A percentile compares a stretch with the other conserved stretches of the same genome.
These are phyloP conservation scores for Elmis aenea DNA, from an alignment of 2,888 invertebrate genomes.

Conservation along the genomic window DNA sequence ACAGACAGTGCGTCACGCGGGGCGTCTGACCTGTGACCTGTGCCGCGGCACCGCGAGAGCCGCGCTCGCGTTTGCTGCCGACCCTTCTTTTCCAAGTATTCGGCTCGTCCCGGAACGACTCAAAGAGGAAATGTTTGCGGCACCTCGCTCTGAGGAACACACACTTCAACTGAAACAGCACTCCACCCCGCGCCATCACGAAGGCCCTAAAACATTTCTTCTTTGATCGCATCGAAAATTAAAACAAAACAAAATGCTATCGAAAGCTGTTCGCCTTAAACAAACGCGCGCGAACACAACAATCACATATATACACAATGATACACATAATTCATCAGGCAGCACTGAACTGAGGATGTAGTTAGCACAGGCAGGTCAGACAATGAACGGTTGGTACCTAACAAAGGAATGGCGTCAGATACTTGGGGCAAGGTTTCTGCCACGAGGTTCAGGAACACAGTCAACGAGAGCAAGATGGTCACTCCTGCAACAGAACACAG, in stretches of 20 bases:
- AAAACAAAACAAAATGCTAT: conserved; percentile 18
- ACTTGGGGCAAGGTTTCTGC: conserved; percentile 99
- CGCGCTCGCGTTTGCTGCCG: conserved; percentile 26
- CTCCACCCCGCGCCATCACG: conserved; percentile 28
- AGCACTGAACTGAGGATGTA: conserved; percentile 44
- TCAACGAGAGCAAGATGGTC: conserved; percentile 98
- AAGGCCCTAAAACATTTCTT: conserved; percentile 46
- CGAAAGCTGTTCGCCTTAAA: conserved; percentile 23
- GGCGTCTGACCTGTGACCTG: conserved; percentile 48
- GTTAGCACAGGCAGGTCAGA: conserved; percentile 50
- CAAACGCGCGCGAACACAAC: conserved; percentile 43
- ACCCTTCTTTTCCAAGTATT: conserved; percentile 42
- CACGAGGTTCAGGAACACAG: conserved; percentile 99
- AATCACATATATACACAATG: conserved; percentile 47
- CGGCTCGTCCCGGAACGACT: conserved; percentile 43
- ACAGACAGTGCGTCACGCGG: conserved; percentile 57
- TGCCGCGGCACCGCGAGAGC: conserved; percentile 32
- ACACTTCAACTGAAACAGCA: conserved; percentile 30
- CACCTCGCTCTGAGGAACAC: conserved; percentile 27
- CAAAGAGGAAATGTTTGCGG: conserved; percentile 48
- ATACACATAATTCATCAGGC: conserved; percentile 46
- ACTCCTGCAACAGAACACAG: conserved; percentile 86
- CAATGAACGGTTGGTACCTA: conserved; percentile 71
- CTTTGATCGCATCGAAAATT: conserved; percentile 42
- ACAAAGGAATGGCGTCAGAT: conserved; percentile 99